phyloP scores from a whole-genome alignment of 2,113 vertebrate genomes.

The Dermatemys mawii region DNA sequence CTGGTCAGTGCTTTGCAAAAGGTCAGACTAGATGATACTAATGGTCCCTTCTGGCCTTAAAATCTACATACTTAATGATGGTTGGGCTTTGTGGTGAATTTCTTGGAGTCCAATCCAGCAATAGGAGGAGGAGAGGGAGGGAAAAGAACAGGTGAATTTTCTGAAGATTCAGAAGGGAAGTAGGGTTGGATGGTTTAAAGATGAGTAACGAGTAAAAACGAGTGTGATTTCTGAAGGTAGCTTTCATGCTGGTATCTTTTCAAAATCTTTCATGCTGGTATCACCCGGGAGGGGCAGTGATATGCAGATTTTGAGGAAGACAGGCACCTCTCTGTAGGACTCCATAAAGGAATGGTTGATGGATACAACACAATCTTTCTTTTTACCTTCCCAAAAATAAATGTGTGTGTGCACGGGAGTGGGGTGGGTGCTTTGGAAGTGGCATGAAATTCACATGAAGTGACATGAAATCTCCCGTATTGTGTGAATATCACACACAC shows the following conservation, averaged over 20 bases:
- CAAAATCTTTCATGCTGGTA: background rate
- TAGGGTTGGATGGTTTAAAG: background rate
- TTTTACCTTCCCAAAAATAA: background rate
- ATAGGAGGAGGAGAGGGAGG: background rate
- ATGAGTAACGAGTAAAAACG: background rate
- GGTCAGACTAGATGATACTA: background rate
- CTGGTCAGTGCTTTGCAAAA: background rate
- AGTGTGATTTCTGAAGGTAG: background rate
- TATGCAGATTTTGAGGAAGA: background rate
- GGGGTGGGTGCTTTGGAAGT: background rate
- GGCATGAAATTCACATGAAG: background rate
- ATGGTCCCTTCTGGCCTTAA: background rate
- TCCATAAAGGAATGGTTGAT: background rate
- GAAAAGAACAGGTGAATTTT: background rate
- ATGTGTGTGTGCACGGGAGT: background rate
- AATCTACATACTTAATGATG: background rate
- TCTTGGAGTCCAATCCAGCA: background rate
- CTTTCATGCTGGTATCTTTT: no score
- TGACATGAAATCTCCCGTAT: background rate
- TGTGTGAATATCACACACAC: background rate
- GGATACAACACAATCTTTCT: background rate
- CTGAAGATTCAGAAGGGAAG: background rate
- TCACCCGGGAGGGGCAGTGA: background rate
- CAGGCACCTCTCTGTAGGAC: background rate
- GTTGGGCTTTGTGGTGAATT: background rate